phyloP scores from a whole-genome alignment of 2,888 invertebrate species.

The Hypomecis punctinalis region DNA sequence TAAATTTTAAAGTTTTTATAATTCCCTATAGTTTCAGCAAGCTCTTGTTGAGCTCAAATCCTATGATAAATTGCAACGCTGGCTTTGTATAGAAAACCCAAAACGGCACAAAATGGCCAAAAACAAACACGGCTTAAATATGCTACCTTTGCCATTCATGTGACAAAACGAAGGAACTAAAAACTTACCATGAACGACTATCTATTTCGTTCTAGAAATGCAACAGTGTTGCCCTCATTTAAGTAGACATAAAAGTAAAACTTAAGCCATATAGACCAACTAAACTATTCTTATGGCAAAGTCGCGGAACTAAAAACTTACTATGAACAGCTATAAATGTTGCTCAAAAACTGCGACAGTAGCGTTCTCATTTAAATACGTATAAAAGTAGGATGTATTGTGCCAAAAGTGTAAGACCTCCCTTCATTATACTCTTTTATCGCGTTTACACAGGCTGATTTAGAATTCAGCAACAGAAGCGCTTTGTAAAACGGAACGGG shows the following conservation, averaged over 20 bases:
- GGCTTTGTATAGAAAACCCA: slow-evolving; percentile 9
- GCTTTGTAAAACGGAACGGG: slow-evolving; percentile 47
- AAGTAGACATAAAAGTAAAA: background rate
- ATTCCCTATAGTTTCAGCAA: background rate
- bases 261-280: background rate
- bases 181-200: background rate
- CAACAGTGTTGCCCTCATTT: background rate
- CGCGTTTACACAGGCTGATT: slow-evolving; percentile 65
- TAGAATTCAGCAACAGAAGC: slow-evolving; percentile 48
- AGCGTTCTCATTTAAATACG: background rate
- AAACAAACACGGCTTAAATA: slow-evolving; percentile 3
- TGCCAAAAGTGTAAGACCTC: slow-evolving; percentile 12
- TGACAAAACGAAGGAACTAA: background rate
- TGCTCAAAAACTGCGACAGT: background rate
- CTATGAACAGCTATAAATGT: background rate
- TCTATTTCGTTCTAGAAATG: background rate
- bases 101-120: slow-evolving; percentile 14
- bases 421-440: slow-evolving; percentile 52
- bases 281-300: background rate
- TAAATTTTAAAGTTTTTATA: too few species aligned
- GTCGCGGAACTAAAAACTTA: background rate
- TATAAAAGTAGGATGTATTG: background rate
- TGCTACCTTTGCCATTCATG: background rate
- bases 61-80: slow-evolving; percentile 15
- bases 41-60: slow-evolving; percentile 2